Evolutionary conservation across 2,113 vertebrate genomes (phyloP).

Genomic region (Heterotilapia buettikoferi): DNA sequence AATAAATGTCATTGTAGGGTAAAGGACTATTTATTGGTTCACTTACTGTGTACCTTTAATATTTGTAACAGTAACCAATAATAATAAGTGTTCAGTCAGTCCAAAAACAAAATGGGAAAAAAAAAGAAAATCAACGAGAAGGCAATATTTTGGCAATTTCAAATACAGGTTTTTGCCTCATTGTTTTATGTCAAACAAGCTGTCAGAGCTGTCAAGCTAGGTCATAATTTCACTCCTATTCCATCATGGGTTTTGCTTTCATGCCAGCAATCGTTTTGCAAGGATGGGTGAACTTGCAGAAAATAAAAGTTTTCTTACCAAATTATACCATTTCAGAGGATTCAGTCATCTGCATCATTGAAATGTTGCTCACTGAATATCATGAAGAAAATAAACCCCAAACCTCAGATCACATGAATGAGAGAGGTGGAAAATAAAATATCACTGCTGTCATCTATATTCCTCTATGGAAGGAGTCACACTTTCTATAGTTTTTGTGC

Average conservation of each 20-base stretch:
- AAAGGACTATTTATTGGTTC: not conserved
- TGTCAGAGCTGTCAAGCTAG: not conserved
- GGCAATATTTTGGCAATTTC: not conserved
- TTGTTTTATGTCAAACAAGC: not conserved
- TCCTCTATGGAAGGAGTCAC: not conserved
- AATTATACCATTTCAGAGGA: conserved; percentile 20
- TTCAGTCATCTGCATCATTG: conserved; percentile 35
- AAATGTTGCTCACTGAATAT: conserved; percentile 18
- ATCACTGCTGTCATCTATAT: not conserved
- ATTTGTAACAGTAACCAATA: not conserved
- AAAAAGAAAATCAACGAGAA: not conserved
- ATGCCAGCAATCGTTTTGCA: conserved; percentile 10
- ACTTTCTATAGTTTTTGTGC: not conserved
- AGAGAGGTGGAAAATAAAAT: not conserved
- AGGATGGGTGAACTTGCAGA: conserved; percentile 3
- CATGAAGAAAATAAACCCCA: not conserved
- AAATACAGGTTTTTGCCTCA: not conserved
- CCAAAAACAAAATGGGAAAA: not conserved
- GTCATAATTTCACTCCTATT: conserved; percentile 3
- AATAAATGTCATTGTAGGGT: not conserved
- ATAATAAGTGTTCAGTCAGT: not conserved
- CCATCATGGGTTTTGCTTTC: conserved; percentile 10
- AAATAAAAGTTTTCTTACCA: conserved; percentile 17
- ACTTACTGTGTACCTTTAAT: not conserved
- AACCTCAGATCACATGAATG: not conserved